Evolutionary conservation across 2,888 invertebrate species (phyloP).

Genomic region (Siphlonurus alternatus): DNA sequence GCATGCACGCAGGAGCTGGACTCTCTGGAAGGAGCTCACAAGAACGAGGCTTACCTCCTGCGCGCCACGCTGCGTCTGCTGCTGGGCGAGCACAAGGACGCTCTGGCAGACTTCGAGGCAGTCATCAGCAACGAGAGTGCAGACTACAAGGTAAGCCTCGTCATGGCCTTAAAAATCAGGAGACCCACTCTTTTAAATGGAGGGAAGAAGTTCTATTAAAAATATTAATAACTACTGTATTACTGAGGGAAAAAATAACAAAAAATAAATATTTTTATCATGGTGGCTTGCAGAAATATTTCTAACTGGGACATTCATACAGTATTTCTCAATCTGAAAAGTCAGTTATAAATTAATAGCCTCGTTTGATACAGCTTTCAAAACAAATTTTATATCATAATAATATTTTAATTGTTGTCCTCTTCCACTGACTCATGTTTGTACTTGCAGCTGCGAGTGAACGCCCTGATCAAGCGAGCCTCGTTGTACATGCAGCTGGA

Average conservation of each 20-base stretch:
- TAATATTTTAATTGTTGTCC: neutral
- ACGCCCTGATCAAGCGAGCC: constrained; percentile 77
- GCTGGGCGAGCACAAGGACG: constrained; percentile 53
- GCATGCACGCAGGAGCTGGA: constrained; percentile 67
- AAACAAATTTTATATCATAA: too few relatives aligned
- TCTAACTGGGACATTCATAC: too few relatives aligned
- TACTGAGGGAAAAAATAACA: neutral
- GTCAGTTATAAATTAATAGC: too few relatives aligned
- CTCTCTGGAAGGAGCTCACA: constrained; percentile 30
- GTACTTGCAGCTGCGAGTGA: constrained; percentile 40
- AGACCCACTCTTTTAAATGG: too few relatives aligned
- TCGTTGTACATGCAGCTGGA: constrained; percentile 68
- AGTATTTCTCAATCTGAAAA: too few relatives aligned
- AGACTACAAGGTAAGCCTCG: constrained; percentile 29
- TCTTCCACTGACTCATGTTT: neutral
- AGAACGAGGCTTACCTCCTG: constrained; percentile 42
- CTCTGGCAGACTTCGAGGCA: constrained; percentile 50
- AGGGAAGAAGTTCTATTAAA: too few relatives aligned
- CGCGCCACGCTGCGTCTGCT: constrained; percentile 72
- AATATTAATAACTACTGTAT: neutral
- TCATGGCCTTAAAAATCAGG: neutral
- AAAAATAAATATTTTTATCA: too few relatives aligned
- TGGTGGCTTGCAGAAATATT: too few relatives aligned
- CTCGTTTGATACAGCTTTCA: too few relatives aligned
- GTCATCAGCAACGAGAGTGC: constrained; percentile 48